Evolutionary conservation across 2,888 invertebrate species (phyloP), one percentile per base, ranked within the genome.

Genomic region (Hipparchia semele): DNA sequence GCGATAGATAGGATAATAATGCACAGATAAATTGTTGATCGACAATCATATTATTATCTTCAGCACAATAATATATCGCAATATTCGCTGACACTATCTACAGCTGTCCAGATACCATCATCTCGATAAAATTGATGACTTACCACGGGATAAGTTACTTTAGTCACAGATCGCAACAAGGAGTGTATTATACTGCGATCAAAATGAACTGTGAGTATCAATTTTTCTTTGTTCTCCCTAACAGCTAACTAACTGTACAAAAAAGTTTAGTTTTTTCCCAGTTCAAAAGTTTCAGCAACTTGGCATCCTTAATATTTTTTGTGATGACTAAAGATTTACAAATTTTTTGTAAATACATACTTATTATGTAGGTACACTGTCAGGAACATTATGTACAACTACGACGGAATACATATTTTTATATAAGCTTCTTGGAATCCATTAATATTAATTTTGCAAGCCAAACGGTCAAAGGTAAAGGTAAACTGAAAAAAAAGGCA

Each of bases 121-220:
- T 87, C 84, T 85, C 86, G 91, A 91, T 92, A 92, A 90, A 92
- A 90, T 90, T 88, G 88, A 86, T 84, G 84, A 80, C 78, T 83
- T 82, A 81, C 76, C 73, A 59, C 70, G 12, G 73, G 77, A 75
- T 78, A 79, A 77, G 80, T 88, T 91, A 92, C 84, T 91, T 85
- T 80, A 82, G 82, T 84, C 80, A 79, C 77, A 76, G 86, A 88
- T 87, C 88, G 88, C 89, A 81, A 76, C 80, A 82, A 80, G 80
- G 77, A 80, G 82, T 80, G 78, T 79, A 76, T 74, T 74, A 77
- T 75, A 76, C 82, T 82, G 89, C 89, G 85, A 84, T 87, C 87
- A 87, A 83, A 81, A 92, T 92, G 92, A 87, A 84, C 81, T 83
- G 92, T 92, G 83, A 91, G 92, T 92, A 74, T n/a, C 6, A 45